Evolutionary conservation across 2,113 vertebrate genomes (phyloP).

Genomic region (Oceanodroma tethys): DNA sequence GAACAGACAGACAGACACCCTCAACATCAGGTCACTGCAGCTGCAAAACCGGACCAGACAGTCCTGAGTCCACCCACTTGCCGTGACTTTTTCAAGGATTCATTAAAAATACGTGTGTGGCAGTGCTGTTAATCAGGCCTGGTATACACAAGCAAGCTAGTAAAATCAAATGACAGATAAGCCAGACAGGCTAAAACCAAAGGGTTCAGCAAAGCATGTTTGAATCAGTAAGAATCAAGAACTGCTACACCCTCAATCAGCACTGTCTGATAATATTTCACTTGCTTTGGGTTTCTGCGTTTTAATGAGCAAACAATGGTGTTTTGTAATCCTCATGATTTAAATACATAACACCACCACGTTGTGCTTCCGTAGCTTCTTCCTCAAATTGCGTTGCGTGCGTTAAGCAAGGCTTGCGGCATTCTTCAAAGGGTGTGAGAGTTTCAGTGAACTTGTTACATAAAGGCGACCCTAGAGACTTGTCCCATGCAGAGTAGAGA

Average conservation of each 20-base stretch:
- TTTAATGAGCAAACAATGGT: conserved; percentile 8
- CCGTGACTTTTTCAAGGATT: background rate
- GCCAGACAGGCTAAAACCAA: background rate
- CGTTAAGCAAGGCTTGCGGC: background rate
- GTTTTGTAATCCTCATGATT: conserved; percentile 26
- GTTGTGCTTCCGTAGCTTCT: background rate
- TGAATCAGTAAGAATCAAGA: background rate
- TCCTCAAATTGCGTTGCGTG: background rate
- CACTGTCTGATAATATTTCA: conserved; percentile 31
- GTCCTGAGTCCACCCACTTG: background rate
- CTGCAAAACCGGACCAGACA: background rate
- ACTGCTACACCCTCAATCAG: background rate
- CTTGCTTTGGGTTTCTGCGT: background rate
- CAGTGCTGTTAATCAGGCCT: background rate
- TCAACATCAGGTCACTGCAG: background rate
- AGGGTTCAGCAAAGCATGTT: background rate
- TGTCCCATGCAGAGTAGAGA: background rate
- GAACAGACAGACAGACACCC: background rate
- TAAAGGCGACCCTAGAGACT: background rate
- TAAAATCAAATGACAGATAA: conserved; percentile 22
- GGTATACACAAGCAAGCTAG: background rate
- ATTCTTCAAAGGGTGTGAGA: background rate
- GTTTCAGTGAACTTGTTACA: background rate
- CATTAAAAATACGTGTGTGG: background rate
- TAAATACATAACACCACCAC: background rate